Evolutionary conservation across 2,888 invertebrate species (phyloP), one percentile per base, ranked within the genome.

Genomic region (Timandra comae): DNA sequence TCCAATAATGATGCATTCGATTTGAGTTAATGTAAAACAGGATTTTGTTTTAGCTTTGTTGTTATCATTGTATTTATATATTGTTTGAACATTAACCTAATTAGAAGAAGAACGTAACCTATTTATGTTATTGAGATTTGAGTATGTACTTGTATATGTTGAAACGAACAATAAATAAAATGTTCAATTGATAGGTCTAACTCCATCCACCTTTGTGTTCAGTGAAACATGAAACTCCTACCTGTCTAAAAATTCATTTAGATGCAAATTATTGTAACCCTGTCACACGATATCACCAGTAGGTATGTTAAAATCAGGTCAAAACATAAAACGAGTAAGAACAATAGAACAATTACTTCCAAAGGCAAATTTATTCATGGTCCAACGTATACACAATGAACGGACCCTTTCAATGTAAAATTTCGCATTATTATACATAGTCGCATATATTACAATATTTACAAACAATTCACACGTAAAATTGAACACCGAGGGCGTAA

Each of bases 331-430:
- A 30, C 31, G 32, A 46, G 46, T 46, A 43, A 48, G 38, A 49
- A 49, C 46, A 70, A 61, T 55, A 44, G 60, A 56, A 53, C 45
- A 34, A 39, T 35, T 48, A 46, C 62, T 60, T 76, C 65, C 68
- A 81, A 84, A 84, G 81, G 81, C 81, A 81, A 79, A 77, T 79
- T 85, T 80, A 82, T 80, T 84, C 65, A 72, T 81, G 84, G 82
- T 81, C 84, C 82, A 77, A 78, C 77, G 80, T 81, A 82, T 82
- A 84, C 81, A 77, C 73, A 78, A 76, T 80, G 78, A 81, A 79
- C 78, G 82, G 82, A 84, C 82, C 84, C 64, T 76, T 81, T 78
- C 73, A 79, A 77, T 84, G 79, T 82, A 79, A 81, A 84, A 79
- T 79, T 75, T 78, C 56, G 77, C 79, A 73, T 78, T 65, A 71